phyloP scores from a whole-genome alignment of 2,888 invertebrate genomes.

The Axea sp. region DNA sequence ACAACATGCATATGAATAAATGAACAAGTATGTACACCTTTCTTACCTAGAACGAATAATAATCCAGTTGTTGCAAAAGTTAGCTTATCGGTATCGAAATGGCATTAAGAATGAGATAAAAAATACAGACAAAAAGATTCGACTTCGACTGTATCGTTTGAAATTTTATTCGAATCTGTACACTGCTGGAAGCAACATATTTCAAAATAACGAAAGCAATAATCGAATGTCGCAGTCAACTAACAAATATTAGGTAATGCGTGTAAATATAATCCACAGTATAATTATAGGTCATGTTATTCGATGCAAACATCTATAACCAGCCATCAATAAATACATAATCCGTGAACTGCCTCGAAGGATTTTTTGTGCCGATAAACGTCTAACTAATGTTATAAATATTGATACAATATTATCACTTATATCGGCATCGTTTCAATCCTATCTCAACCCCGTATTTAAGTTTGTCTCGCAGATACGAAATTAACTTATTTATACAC shows the following conservation, averaged over 20 bases:
- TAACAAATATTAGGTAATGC: constrained; percentile 64
- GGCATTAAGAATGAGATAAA: no score
- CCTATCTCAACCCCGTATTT: constrained; percentile 10
- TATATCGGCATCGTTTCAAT: constrained; percentile 17
- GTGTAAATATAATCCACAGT: constrained; percentile 38
- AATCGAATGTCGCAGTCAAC: constrained; percentile 52
- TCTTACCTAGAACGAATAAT: constrained; percentile 4
- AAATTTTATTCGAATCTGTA: constrained; percentile 72
- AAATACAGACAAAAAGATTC: constrained; percentile 1
- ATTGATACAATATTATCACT: constrained; percentile 55
- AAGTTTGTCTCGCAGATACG: constrained; percentile 33
- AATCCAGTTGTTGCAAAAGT: not conserved
- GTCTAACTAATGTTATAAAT: constrained; percentile 51
- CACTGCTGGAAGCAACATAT: constrained; percentile 71
- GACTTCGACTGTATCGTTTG: constrained; percentile 64
- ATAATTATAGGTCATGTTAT: constrained; percentile 61
- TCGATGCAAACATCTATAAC: constrained; percentile 55
- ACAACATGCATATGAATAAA: constrained; percentile 11
- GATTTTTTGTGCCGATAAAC: constrained; percentile 55
- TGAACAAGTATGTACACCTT: constrained; percentile 33
- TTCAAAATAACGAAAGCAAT: constrained; percentile 63
- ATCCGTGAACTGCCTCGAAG: constrained; percentile 29
- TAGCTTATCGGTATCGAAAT: not conserved
- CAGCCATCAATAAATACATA: constrained; percentile 42
- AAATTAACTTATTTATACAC: constrained; percentile 50